Evolutionary conservation across 2,113 vertebrate species (phyloP).

Genomic region (Procavia capensis): DNA sequence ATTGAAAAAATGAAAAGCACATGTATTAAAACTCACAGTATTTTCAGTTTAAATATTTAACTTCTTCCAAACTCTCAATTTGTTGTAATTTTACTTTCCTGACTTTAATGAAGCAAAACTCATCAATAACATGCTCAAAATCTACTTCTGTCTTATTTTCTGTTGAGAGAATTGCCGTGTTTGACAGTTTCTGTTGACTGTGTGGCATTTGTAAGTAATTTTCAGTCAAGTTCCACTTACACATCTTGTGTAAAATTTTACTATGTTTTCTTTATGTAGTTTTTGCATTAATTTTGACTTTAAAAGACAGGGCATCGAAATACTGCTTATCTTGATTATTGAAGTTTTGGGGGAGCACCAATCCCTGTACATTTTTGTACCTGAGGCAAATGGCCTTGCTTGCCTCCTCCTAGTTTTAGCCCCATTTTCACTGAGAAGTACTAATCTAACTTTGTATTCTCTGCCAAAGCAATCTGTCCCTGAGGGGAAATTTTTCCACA

Average conservation of each 20-base stretch:
- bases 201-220: neutral
- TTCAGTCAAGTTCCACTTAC: neutral
- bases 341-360: neutral
- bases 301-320: neutral
- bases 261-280: neutral
- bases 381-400: neutral
- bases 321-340: neutral
- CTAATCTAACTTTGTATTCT: neutral
- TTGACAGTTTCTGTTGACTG: neutral
- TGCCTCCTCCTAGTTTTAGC: neutral
- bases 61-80: neutral
- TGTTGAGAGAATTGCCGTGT: neutral
- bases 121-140: neutral
- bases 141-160: neutral
- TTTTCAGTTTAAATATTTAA: conserved; percentile 9
- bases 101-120: neutral
- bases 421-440: neutral
- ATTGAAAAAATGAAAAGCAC: neutral
- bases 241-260: neutral
- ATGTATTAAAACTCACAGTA: neutral
- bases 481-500: neutral
- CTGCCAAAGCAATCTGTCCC: neutral
- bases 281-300: neutral
- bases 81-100: conserved; percentile 9
- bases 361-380: neutral